Evolutionary conservation across 2,797 vertebrate genomes (phyloP), one percentile per base, ranked within the genome.

Genomic region (Luscinia megarhynchos): DNA sequence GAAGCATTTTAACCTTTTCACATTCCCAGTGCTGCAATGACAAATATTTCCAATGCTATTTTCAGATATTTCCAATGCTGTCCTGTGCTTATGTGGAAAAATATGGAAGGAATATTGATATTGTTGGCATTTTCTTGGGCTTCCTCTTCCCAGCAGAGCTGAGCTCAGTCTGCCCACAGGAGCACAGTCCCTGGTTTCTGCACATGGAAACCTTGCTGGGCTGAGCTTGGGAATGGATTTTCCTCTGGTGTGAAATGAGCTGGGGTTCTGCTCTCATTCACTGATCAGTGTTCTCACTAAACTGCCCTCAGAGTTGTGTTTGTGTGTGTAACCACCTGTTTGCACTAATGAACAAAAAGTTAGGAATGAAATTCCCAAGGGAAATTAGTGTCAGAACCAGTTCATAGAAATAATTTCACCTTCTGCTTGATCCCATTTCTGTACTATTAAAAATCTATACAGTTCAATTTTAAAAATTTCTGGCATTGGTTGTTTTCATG

Each of bases 381-480:
- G 45, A 69, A 94, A 54, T 87, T 23, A 43, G 18, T 74, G 62
- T 75, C n/a, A 11, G 80, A 46, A 41, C 40, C 62, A 41, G n/a
- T 38, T 90, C 45, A 22, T 23, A 34, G 59, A 48, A 87, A 63
- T 72, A 84, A 54, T 53, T 75, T 89, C 74, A 90, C 63, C 68
- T 92, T 63, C 57, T 90, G 75, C 62, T 87, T 85, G 66, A 83
- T 93, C 73, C 45, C 53, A 64, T 76, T 93, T 67, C 70, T 76
- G 24, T 30, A 5, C 43, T 68, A 50, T 67, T 86, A 59, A 61
- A 61, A 77, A 83, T 67, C 24, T 34, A 13, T 45, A 30, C 32
- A 53, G 17, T 66, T 95, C 64, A 57, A 61, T 92, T 95, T 84
- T 13, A 8, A 6, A 32, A 41, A n/a, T 34, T n/a, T 46, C n/a